Conservation (phyloP, 2,113 vertebrate genomes). For the Illadopsis cleaveri region DNA sequence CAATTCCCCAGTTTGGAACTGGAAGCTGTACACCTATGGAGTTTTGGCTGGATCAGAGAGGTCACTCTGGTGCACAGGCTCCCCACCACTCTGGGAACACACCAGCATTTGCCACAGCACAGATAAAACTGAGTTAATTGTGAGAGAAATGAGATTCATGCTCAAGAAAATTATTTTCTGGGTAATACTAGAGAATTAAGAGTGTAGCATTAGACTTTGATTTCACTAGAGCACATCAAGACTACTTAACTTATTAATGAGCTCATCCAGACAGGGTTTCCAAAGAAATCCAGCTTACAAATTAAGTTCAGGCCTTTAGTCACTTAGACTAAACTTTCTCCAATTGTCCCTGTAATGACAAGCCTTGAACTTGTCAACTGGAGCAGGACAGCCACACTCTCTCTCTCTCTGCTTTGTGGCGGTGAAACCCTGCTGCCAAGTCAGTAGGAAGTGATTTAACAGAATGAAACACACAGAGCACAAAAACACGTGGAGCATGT, state of each 20-base stretch:
- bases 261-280: not conserved
- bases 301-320: not conserved
- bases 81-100: not conserved
- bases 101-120: rapidly evolving
- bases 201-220: not conserved
- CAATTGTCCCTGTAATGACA: not conserved
- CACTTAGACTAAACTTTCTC: not conserved
- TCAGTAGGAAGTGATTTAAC: not conserved
- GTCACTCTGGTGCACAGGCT: rapidly evolving
- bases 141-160: not conserved
- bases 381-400: not conserved
- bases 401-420: not conserved
- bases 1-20: not conserved
- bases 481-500: rapidly evolving
- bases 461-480: not conserved
- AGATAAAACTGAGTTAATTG: rapidly evolving
- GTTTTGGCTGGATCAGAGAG: not conserved
- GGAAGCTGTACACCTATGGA: not conserved
- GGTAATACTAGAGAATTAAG: not conserved
- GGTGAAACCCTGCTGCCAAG: not conserved
- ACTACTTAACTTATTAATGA: not conserved
- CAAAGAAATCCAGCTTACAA: not conserved
- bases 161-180: not conserved
- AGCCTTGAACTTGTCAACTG: not conserved
- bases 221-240: not conserved